Evolutionary conservation across 2,797 vertebrate genomes (phyloP).

Genomic region (Mycteria americana): DNA sequence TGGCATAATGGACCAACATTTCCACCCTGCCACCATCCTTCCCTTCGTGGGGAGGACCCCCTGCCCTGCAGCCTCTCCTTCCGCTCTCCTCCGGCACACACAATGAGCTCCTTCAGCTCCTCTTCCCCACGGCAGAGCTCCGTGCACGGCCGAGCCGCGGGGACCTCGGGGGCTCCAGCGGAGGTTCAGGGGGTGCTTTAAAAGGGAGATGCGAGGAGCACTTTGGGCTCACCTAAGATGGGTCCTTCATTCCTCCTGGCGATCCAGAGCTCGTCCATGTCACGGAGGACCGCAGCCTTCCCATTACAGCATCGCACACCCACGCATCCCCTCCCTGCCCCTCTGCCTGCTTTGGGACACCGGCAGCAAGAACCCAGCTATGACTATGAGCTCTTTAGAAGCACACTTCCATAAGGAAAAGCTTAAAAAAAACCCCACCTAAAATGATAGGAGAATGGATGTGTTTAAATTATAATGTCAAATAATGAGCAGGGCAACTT

Average conservation of each 20-base stretch:
- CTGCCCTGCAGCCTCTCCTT: neutral
- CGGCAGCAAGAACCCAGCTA: neutral
- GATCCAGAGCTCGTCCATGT: neutral
- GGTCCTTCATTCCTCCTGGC: neutral
- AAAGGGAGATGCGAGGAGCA: neutral
- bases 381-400: accelerated
- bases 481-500: neutral
- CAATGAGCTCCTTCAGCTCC: neutral
- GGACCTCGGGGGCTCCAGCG: accelerated
- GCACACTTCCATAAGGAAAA: neutral
- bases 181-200: neutral
- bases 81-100: neutral
- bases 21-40: neutral
- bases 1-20: conserved; percentile 6
- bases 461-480: neutral
- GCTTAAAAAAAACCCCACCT: neutral
- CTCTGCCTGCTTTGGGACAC: neutral
- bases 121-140: neutral
- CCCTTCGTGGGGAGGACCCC: neutral
- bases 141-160: accelerated
- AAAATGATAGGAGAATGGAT: neutral
- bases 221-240: neutral
- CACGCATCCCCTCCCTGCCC: too few species aligned
- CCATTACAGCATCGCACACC: neutral
- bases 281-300: neutral